These are phyloP conservation scores for Puntigrus tetrazona DNA, from an alignment of 2,113 vertebrate species.

Conservation along the genomic window DNA sequence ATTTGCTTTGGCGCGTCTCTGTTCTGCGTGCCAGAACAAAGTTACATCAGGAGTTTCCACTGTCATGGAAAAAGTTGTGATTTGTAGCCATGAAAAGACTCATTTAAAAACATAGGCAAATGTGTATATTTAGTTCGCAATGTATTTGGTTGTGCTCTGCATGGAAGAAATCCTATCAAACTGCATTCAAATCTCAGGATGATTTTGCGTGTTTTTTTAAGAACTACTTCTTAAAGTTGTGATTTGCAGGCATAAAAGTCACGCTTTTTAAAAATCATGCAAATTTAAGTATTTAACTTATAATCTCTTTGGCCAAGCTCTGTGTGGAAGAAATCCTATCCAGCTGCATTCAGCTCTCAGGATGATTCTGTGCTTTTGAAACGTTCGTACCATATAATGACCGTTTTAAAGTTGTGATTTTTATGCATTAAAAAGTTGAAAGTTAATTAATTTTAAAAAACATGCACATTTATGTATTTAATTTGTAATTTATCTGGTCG, in stretches of 20 bases:
- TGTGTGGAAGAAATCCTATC: constrained; percentile 1
- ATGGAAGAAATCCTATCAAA: neutral
- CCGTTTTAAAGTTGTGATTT: neutral
- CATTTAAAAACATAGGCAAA: neutral
- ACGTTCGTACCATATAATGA: neutral
- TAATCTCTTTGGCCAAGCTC: neutral
- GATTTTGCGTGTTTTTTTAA: neutral
- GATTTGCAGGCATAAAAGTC: neutral
- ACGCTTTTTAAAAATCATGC: neutral
- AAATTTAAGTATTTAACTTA: neutral
- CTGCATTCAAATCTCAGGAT: neutral
- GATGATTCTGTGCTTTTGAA: neutral
- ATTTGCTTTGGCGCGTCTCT: neutral
- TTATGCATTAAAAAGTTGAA: neutral
- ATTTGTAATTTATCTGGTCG: neutral
- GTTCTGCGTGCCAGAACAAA: constrained; percentile 11
- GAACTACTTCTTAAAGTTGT: neutral
- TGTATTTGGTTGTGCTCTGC: neutral
- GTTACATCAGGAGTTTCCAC: neutral
- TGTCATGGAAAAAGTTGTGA: neutral
- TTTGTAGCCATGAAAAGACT: neutral
- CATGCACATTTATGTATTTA: neutral
- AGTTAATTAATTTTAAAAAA: too few species aligned
- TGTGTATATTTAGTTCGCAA: neutral
- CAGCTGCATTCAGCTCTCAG: neutral